phyloP scores from a whole-genome alignment of 2,113 vertebrate species.

The Ammodytes marinus region DNA sequence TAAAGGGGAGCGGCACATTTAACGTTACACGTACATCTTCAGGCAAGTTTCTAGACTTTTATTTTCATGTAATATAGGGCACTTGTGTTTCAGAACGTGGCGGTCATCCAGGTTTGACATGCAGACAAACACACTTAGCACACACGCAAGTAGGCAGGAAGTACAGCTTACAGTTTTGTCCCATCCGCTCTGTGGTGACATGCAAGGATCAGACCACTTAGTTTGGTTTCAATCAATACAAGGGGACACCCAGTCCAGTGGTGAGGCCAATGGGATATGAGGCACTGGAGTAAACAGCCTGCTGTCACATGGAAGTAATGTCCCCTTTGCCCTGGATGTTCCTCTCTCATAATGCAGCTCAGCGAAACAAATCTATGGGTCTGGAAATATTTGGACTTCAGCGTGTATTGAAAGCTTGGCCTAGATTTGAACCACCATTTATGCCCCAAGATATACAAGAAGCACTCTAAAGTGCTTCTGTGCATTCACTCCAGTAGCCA shows the following conservation, averaged over 20 bases:
- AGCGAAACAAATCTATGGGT: conserved; percentile 71
- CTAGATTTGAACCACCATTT: conserved; percentile 74
- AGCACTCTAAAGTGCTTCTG: conserved; percentile 69
- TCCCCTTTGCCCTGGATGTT: conserved; percentile 67
- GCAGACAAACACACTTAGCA: conserved; percentile 7
- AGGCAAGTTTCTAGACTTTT: conserved; percentile 2
- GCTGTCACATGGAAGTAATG: conserved; percentile 81
- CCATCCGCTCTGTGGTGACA: conserved; percentile 39
- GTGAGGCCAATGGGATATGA: conserved; percentile 70
- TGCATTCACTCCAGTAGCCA: conserved; percentile 51
- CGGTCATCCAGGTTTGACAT: conserved; percentile 13
- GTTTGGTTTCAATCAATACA: conserved; percentile 77
- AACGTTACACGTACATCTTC: background rate
- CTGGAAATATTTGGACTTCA: conserved; percentile 73
- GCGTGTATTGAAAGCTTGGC: conserved; percentile 67
- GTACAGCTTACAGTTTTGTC: conserved; percentile 38
- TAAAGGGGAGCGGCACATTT: background rate
- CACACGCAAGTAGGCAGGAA: conserved; percentile 2
- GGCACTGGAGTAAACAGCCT: conserved; percentile 78
- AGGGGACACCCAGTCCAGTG: conserved; percentile 74
- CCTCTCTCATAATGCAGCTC: conserved; percentile 68
- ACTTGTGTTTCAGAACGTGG: conserved; percentile 38
- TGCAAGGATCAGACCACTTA: conserved; percentile 77
- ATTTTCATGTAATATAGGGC: conserved; percentile 19
- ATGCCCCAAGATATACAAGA: conserved; percentile 71